A percentile compares a stretch with the other conserved stretches of the same genome.
These are phyloP conservation scores for Agrypnus murinus DNA, from an alignment of 2,888 invertebrate species.

Conservation along the genomic window DNA sequence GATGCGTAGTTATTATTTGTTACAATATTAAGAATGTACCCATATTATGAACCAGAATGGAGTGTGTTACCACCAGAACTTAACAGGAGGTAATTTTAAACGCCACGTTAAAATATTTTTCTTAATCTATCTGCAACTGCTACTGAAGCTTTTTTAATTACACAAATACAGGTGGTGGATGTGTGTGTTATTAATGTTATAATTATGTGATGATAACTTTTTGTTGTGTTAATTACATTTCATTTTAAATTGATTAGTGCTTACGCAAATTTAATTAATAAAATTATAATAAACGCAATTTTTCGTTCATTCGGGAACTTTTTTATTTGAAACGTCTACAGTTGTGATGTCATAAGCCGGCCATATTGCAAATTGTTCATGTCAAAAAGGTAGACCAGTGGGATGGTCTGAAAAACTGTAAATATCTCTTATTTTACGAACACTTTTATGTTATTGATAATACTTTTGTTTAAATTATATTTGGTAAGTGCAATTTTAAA, in stretches of 20 bases:
- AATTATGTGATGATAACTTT: no score
- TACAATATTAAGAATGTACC: constrained; percentile 71
- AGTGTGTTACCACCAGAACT: constrained; percentile 89
- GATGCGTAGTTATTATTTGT: not conserved
- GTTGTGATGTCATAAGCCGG: constrained; percentile 60
- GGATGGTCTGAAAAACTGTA: constrained; percentile 63
- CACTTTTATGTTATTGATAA: constrained; percentile 58
- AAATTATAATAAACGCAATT: no score
- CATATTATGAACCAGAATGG: constrained; percentile 87
- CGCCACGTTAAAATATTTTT: not conserved
- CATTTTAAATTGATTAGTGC: no score
- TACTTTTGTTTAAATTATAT: constrained; percentile 48
- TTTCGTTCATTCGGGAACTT: constrained; percentile 15
- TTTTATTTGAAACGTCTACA: constrained; percentile 48
- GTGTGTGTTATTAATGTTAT: no score
- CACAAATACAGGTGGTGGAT: not conserved
- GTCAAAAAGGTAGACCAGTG: constrained; percentile 60
- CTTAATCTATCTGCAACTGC: constrained; percentile 58
- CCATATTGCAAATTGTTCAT: constrained; percentile 65
- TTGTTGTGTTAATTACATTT: no score
- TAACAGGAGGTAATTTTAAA: constrained; percentile 82
- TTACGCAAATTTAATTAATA: no score
- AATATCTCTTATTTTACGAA: constrained; percentile 55
- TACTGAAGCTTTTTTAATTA: not conserved
- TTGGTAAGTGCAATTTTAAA: constrained; percentile 45